A percentile compares a stretch with the other conserved stretches of the same genome.
Evolutionary conservation across 1,140 invertebrate genomes (phyloP).

Genomic region (Neotoxoptera formosana): DNA sequence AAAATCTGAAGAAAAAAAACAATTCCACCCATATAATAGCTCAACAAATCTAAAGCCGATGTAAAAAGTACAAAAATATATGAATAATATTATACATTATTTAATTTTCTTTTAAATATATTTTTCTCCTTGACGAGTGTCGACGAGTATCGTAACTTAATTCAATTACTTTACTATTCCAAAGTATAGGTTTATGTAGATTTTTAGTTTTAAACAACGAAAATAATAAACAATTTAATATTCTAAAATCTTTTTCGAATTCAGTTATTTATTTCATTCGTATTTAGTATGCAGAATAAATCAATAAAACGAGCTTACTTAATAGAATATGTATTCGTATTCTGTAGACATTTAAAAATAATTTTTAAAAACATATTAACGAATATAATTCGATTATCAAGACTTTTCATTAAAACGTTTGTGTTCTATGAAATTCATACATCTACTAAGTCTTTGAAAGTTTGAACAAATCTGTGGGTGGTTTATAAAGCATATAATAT

Average conservation of each 20-base stretch:
- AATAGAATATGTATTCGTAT: neutral
- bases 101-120: slow-evolving; percentile 1
- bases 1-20: slow-evolving; percentile 12
- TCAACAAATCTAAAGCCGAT: neutral
- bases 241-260: neutral
- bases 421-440: neutral
- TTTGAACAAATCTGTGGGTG: neutral
- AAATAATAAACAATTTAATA: neutral
- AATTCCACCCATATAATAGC: slow-evolving; percentile 11
- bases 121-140: neutral
- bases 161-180: neutral
- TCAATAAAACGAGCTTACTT: neutral
- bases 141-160: neutral
- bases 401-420: neutral
- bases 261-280: neutral
- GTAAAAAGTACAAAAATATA: neutral
- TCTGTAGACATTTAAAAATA: neutral
- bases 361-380: neutral
- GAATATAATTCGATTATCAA: neutral
- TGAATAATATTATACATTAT: neutral
- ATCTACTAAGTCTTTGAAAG: neutral
- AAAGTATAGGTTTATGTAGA: neutral
- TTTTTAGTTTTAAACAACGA: neutral
- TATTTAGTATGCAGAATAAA: neutral
- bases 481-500: neutral